phyloP scores from a whole-genome alignment of 2,113 vertebrate species.

The Otolemur garnettii region DNA sequence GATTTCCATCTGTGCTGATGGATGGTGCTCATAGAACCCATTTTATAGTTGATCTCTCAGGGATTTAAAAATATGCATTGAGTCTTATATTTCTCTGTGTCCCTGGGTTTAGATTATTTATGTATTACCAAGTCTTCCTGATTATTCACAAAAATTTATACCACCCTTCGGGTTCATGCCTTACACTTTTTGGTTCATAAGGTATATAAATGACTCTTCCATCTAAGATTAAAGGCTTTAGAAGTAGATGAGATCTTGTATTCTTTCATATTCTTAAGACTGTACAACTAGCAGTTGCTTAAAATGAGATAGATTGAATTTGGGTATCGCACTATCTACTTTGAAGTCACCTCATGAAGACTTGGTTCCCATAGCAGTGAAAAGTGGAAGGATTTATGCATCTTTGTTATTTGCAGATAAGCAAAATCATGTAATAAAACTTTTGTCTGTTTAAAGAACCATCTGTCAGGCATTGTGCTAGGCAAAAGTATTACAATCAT shows the following conservation, averaged over 20 bases:
- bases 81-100: not conserved
- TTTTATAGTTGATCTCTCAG: not conserved
- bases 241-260: not conserved
- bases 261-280: conserved; percentile 23
- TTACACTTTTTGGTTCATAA: not conserved
- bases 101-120: not conserved
- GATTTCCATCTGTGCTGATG: not conserved
- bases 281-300: not conserved
- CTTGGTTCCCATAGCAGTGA: not conserved
- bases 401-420: conserved; percentile 42
- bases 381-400: conserved; percentile 2
- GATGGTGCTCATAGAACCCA: not conserved
- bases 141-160: not conserved
- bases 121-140: not conserved
- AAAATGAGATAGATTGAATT: conserved; percentile 4
- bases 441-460: not conserved
- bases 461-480: not conserved
- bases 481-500: not conserved
- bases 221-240: conserved; percentile 23
- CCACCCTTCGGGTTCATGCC: not conserved
- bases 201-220: not conserved
- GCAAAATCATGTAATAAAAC: conserved; percentile 10
- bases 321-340: not conserved
- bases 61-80: not conserved
- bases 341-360: not conserved